Evolutionary conservation across 2,888 invertebrate species (phyloP), one percentile per base, ranked within the genome.

Genomic region (Synanthedon vespiformis): DNA sequence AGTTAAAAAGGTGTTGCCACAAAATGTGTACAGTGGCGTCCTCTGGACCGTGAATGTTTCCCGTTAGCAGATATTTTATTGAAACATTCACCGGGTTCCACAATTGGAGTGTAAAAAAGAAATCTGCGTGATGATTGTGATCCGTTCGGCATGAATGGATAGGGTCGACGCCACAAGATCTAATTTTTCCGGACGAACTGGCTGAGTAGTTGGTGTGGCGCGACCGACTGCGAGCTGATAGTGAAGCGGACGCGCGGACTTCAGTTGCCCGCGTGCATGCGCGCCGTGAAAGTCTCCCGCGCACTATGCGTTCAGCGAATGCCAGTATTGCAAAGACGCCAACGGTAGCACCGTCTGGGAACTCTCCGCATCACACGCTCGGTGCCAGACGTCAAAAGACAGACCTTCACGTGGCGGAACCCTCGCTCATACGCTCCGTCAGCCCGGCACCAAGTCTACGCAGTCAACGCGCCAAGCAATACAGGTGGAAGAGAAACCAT

Each of bases 341-440:
- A 48, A 47, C 48, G 40, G 48, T 44, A 40, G 59, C 63, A 57
- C 63, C 70, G 62, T 60, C 70, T 55, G 56, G 57, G 48, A 56
- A 62, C 57, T 53, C 13, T 50, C 55, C 53, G 63, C 67, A 54
- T 61, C 63, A 62, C 55, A 61, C 64, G 49, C 67, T 84, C 63
- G 68, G 93, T 83, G 73, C 92, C 78, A 60, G 90, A 62, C 57
- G 93, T 80, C 74, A 91, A 81, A 84, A 88, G 72, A 88, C 88
- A 13, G 88, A 88, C 73, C 77, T 86, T 13, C 88, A 85, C 61
- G 86, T 87, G 55, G 81, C 83, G 2, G 88, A 83, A 55, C 80
- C 86, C 50, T 63, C 74, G 12, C 64, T 74, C 55, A 73, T 67
- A 14, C 77, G 85, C 54, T 81, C 84, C 40, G 69, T 70, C 58